Evolutionary conservation across 2,797 vertebrate species (phyloP).

Genomic region (Oreonectes daqikongensis): DNA sequence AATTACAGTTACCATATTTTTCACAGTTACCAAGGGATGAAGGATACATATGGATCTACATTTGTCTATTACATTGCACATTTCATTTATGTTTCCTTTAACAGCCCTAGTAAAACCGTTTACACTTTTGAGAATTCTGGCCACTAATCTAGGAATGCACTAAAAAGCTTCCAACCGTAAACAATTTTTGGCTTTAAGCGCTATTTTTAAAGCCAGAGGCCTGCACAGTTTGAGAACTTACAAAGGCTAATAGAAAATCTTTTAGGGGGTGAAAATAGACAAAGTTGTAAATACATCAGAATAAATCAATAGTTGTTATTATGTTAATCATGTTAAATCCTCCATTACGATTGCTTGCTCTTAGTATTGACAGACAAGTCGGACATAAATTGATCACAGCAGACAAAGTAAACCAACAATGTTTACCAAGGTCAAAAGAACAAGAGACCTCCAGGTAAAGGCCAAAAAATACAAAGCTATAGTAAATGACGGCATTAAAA

Average conservation of each 20-base stretch:
- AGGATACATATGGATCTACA: background rate
- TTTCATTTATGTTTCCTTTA: conserved; percentile 9
- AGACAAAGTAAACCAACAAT: conserved; percentile 54
- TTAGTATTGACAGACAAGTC: conserved; percentile 55
- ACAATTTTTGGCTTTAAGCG: background rate
- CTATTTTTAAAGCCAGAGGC: background rate
- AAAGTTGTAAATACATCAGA: conserved; percentile 8
- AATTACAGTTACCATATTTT: too few species aligned
- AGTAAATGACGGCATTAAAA: too few species aligned
- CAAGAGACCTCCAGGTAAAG: conserved; percentile 9
- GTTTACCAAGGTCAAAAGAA: conserved; percentile 54
- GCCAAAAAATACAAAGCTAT: too few species aligned
- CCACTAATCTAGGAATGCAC: conserved; percentile 45
- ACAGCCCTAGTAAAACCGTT: background rate
- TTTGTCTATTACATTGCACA: conserved; percentile 6
- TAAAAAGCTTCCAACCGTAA: conserved; percentile 12
- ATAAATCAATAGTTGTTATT: conserved; percentile 45
- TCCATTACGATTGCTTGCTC: conserved; percentile 46
- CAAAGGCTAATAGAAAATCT: background rate
- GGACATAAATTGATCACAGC: conserved; percentile 61
- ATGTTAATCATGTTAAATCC: background rate
- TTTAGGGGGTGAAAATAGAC: background rate
- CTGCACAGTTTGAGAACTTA: background rate
- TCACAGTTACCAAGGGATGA: background rate
- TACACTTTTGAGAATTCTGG: conserved; percentile 13